Percentiles rank a stretch among this genome's conserved stretches.
These are phyloP conservation scores for Trissolcus basalis DNA, from an alignment of 1,140 invertebrate genomes.

Conservation along the genomic window DNA sequence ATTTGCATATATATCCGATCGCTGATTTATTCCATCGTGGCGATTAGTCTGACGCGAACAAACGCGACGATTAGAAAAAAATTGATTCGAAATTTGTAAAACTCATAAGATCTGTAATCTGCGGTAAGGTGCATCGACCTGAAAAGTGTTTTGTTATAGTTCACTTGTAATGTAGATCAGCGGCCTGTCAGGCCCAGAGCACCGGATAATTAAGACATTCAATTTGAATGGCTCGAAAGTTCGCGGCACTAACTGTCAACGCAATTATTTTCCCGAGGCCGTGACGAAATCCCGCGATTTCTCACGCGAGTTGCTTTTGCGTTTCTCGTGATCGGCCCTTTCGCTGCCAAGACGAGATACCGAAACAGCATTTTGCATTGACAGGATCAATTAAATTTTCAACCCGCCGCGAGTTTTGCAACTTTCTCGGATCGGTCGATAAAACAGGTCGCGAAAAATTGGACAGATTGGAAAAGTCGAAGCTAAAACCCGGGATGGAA, in stretches of 20 bases:
- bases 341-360: slow-evolving; percentile 35
- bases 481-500: no score
- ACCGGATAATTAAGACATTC: slow-evolving; percentile 49
- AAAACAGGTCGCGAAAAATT: no score
- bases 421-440: slow-evolving; percentile 16
- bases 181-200: slow-evolving; percentile 25
- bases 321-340: slow-evolving; percentile 35
- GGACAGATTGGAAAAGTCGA: no score
- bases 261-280: slow-evolving; percentile 49
- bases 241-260: slow-evolving; percentile 43
- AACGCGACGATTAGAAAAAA: no score
- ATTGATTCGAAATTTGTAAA: slow-evolving; percentile 7
- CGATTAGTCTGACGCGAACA: no score
- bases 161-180: slow-evolving; percentile 28
- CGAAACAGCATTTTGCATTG: slow-evolving; percentile 24
- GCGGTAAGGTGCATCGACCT: slow-evolving; percentile 27
- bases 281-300: slow-evolving; percentile 48
- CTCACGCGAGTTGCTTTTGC: slow-evolving; percentile 38
- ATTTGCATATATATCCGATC: no score
- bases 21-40: no score
- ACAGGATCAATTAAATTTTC: slow-evolving; percentile 43
- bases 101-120: slow-evolving; percentile 27
- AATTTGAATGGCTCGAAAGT: slow-evolving; percentile 51
- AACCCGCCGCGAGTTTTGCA: slow-evolving; percentile 15
- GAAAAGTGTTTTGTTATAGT: slow-evolving; percentile 42